Conservation (phyloP, 2,113 vertebrate species). For the Rattus norvegicus region DNA sequence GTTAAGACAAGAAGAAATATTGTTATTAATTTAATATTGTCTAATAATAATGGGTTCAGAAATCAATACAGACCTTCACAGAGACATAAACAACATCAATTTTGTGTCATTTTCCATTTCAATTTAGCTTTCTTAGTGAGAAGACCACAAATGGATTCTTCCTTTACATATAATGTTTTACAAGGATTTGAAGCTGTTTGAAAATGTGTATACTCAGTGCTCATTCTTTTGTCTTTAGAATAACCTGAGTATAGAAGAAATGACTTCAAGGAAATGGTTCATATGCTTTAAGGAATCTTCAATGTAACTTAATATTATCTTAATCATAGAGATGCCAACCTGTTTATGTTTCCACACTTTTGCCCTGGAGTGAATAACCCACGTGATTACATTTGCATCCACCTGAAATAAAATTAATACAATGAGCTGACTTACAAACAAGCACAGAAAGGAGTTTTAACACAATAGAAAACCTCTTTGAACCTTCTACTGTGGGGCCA, state of each 20-base stretch:
- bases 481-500: conserved; percentile 26
- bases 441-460: conserved; percentile 47
- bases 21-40: neutral
- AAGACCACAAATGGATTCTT: neutral
- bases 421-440: conserved; percentile 31
- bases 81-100: neutral
- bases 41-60: neutral
- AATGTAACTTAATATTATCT: conserved; percentile 11
- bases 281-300: neutral
- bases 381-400: neutral
- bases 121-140: neutral
- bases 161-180: neutral
- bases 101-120: neutral
- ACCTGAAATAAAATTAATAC: conserved; percentile 50
- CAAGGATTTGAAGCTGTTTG: neutral
- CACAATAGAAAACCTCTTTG: conserved; percentile 46
- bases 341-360: neutral
- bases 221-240: neutral
- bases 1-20: neutral
- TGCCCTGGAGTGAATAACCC: neutral
- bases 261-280: neutral
- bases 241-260: neutral
- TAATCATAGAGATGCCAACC: neutral
- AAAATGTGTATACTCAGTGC: neutral
- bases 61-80: neutral